Base-by-base conservation (phyloP, 2,888 invertebrate species). In the Spilarctia lutea region DNA sequence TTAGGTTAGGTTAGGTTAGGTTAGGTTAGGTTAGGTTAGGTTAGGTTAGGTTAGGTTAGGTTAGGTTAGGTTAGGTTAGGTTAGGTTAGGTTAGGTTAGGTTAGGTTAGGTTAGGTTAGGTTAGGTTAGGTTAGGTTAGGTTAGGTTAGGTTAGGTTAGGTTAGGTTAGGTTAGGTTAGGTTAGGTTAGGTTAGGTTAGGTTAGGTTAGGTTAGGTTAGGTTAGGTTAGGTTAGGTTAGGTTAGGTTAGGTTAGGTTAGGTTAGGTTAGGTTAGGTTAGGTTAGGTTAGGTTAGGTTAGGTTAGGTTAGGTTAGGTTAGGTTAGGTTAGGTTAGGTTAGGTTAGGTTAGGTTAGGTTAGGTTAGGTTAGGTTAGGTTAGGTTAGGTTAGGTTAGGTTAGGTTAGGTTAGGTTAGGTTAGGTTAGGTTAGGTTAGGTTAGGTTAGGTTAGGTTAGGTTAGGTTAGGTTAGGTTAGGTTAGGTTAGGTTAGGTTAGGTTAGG, bases 211-310 rank as follows among this genome's bases (percentile, higher is more conserved):
- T n/a, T n/a, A n/a, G n/a, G n/a, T n/a, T n/a, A n/a, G n/a, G n/a
- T n/a, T n/a, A n/a, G n/a, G n/a, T n/a, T n/a, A n/a, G n/a, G n/a
- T n/a, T n/a, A n/a, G n/a, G n/a, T n/a, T n/a, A n/a, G n/a, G n/a
- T n/a, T n/a, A n/a, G n/a, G n/a, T n/a, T n/a, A n/a, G 71, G 71
- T 71, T 71, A 71, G 71, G 71, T 71, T 71, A 71, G 71, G 71
- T 65, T 71, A 71, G 71, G 71, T 71, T 71, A 71, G 71, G 71
- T 71, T 71, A 71, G 71, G 71, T 71, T 71, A 71, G 71, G 71
- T 71, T 71, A 71, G 71, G 71, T 71, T 71, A 71, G 71, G 71
- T 48, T 48, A 48, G 48, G 48, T 48, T 48, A 48, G 67, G 67
- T 67, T 67, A 67, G 67, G 67, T 67, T 67, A 67, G 67, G 67